Base-by-base conservation (phyloP, 2,888 invertebrate species). In the Leuctra nigra region DNA sequence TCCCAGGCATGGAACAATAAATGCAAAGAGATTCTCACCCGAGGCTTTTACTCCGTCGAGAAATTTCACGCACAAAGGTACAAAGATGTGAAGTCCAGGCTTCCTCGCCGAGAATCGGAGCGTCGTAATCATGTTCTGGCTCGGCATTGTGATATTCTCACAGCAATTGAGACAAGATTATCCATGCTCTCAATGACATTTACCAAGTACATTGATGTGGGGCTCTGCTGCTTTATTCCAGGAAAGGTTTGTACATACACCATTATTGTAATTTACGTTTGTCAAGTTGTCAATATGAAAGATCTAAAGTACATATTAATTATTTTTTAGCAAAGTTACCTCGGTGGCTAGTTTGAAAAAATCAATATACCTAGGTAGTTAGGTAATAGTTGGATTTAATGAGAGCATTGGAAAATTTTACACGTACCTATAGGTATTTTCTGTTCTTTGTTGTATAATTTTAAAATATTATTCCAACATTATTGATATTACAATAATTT, bases 151-250 rank as follows among this genome's bases (percentile, higher is more conserved):
- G 93, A 94, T 66, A 91, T 94, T 63, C 75, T 95, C 25, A 87
- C 88, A 0, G 91, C 91, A 0, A 84, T 95, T 55, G 95, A 95
- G 72, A 94, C 94, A 0, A 78, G 95, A 22, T 82, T 95, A 53
- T 92, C 92, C 0, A 88, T 95, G 84, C 78, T 95, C 13, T 87
- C 87, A 36, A 94, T 95, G 92, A 94, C 94, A 0, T 95, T 90
- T 68, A 81, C 84, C 57, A 93, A 92, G 72, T 91, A 88, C 67
- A 88, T 94, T 25, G 91, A 93, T 63, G 76, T 81, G 35, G 84
- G 86, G 57, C 73, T 89, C 18, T 91, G 93, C 68, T 94, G 94
- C 68, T 95, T 95, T 67, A 93, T 95, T 67, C 94, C 95, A 1
- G 95, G 95, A 56, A 91, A 90, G 79, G 92, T 93, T 68, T 73